Base-by-base conservation (phyloP, 2,113 vertebrate genomes). In the Saguinus imperator region DNA sequence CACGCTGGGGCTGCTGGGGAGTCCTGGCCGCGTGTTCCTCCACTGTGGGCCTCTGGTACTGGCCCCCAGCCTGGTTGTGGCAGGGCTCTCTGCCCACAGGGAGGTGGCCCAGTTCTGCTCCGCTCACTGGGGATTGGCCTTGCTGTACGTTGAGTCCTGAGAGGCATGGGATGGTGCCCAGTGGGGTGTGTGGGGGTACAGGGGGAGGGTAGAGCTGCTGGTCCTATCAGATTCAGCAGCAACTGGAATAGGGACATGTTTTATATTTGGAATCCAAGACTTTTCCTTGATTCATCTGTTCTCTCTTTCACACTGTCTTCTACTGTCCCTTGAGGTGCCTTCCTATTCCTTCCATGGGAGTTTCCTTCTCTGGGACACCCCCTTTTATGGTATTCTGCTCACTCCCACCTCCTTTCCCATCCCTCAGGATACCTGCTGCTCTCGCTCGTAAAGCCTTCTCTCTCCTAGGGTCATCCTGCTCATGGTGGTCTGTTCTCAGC, bases 41-140 rank as follows among this genome's bases (percentile, higher is more conserved):
- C 98, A 50, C 91, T 99, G 99, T 0, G 99, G 99, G 27, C 99
- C 99, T 35, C 98, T 99, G 98, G 99, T 99, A 40, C 97, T 99
- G 97, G 99, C 99, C 0, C 99, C 99, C 20, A 98, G 98, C 79
- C 98, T 99, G 75, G 98, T 99, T 85, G 98, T 99, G 89, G 98
- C 99, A 0, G 99, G 99, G 3, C 98, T 99, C 11, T 99, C 99
- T 0, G 96, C 98, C 8, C 99, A 99, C 98, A 99, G 98, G 75
- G 99, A 99, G 92, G 99, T 99, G 0, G 99, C 99, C 55, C 98
- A 98, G 76, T 98, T 99, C 94, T 99, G 99, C 96, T 99, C 99
- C 3, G 93, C 98, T 85, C 99, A 98, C 97, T 99, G 99, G 99
- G 98, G 98, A 0, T 72, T 99, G 86, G 98, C 99, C 0, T 92